Evolutionary conservation across 2,113 vertebrate genomes (phyloP), one percentile per base, ranked within the genome.

Genomic region (Hypanus sabinus): DNA sequence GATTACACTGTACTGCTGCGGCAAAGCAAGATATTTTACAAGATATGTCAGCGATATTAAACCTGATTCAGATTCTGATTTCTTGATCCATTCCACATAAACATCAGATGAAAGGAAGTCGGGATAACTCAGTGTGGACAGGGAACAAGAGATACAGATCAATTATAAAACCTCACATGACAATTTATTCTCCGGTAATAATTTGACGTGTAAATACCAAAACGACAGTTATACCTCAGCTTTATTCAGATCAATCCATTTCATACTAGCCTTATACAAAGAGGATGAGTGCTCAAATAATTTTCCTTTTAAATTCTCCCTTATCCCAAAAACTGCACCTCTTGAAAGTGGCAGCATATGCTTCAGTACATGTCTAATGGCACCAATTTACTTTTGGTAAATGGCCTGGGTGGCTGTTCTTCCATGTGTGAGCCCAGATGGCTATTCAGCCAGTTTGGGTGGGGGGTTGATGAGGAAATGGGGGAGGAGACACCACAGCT

Each of bases 361-460:
- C 33, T 62, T 30, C 30, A 90, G 57, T 65, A 16, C 30, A n/a
- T 65, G 33, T 90, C 30, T 33, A 90, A 20, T 90, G 85, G 60
- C n/a, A 33, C 30, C 85, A 20, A 62, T 62, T 90, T 85, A 65
- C 16, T 90, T 65, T 14, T n/a, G 85, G 14, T 68, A 65, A 65
- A 68, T 90, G 16, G 85, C 27, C 30, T 88, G 27, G 14, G 14
- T 88, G 30, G 30, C 60, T 88, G 14, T 30, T 88, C 57, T 33
- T 90, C 85, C 60, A 90, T 20, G 83, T 90, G 60, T 33, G 16
- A 90, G 22, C 36, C 68, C 90, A 93, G 38, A 16, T 93, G 91
- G 91, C 22, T 30, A 93, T 55, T 93, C 36, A 73, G 24, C 36
- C 71, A 24, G 4, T 46, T 46, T 46, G 46, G 46, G 46, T 1